Evolutionary conservation across 2,888 invertebrate species (phyloP).

Genomic region (Drosophila atripex): DNA sequence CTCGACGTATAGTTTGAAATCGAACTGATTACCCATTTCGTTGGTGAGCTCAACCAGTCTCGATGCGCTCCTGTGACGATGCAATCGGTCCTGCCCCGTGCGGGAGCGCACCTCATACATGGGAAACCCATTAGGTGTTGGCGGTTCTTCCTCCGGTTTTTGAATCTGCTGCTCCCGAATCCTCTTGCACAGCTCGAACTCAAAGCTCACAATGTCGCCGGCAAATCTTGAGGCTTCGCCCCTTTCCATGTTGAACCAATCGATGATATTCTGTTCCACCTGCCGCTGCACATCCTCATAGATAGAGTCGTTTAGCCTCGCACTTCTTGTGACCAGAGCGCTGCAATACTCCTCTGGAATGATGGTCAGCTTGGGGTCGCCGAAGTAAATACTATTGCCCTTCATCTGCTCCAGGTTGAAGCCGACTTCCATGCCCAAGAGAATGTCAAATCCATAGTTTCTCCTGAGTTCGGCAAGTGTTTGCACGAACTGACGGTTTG

Average conservation of each 20-base stretch:
- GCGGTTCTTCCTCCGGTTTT: constrained; percentile 10
- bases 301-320: constrained; percentile 51
- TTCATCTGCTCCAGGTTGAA: constrained; percentile 65
- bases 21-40: constrained; percentile 56
- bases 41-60: constrained; percentile 57
- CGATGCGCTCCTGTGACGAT: constrained; percentile 48
- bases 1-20: constrained; percentile 78
- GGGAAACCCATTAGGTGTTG: not conserved
- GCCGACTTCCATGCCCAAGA: constrained; percentile 78
- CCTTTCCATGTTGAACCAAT: constrained; percentile 72
- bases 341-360: constrained; percentile 74
- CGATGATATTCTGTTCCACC: constrained; percentile 70
- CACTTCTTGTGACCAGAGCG: constrained; percentile 46
- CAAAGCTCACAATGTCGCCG: constrained; percentile 77
- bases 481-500: constrained; percentile 74
- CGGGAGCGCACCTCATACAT: constrained; percentile 42
- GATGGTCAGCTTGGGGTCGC: constrained; percentile 74
- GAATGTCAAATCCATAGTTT: constrained; percentile 78
- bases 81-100: constrained; percentile 60
- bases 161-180: constrained; percentile 61
- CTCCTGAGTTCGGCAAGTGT: constrained; percentile 67
- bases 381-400: constrained; percentile 73
- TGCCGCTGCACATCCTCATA: constrained; percentile 66
- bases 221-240: constrained; percentile 69
- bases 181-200: constrained; percentile 75